These are phyloP conservation scores for Parasteatoda lunata DNA, from an alignment of 2,888 invertebrate species.

Conservation along the genomic window DNA sequence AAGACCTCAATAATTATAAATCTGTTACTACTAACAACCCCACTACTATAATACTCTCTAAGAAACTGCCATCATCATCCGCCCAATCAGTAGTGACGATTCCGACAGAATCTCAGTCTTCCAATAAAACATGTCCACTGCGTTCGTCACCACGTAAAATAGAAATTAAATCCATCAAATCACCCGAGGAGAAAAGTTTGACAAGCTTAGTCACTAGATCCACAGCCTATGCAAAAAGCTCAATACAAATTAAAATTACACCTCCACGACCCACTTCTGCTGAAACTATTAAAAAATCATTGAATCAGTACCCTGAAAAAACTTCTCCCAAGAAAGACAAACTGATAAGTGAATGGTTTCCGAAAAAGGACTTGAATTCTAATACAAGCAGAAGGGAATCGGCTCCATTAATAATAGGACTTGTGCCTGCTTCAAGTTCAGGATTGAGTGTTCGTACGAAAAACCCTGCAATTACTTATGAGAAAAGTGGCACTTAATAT, in stretches of 20 bases:
- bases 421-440: constrained; percentile 43
- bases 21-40: constrained; percentile 61
- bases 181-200: constrained; percentile 27
- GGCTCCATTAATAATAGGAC: constrained; percentile 61
- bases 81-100: constrained; percentile 45
- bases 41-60: constrained; percentile 62
- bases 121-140: constrained; percentile 37
- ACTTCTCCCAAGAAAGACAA: constrained; percentile 45
- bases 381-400: constrained; percentile 54
- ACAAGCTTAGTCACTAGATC: constrained; percentile 60
- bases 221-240: constrained; percentile 35
- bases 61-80: constrained; percentile 37
- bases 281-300: constrained; percentile 12
- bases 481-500: constrained; percentile 24
- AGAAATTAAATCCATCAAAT: constrained; percentile 32
- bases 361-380: constrained; percentile 52
- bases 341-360: constrained; percentile 62
- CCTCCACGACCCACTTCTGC: constrained; percentile 17
- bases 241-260: constrained; percentile 23
- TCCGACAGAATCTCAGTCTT: constrained; percentile 46
- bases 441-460: constrained; percentile 16
- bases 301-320: constrained; percentile 19
- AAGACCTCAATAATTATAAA: constrained; percentile 50
- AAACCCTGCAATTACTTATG: constrained; percentile 28
- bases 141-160: constrained; percentile 51